These are phyloP conservation scores for Phlogophora meticulosa DNA, from an alignment of 2,888 invertebrate species.

Conservation along the genomic window DNA sequence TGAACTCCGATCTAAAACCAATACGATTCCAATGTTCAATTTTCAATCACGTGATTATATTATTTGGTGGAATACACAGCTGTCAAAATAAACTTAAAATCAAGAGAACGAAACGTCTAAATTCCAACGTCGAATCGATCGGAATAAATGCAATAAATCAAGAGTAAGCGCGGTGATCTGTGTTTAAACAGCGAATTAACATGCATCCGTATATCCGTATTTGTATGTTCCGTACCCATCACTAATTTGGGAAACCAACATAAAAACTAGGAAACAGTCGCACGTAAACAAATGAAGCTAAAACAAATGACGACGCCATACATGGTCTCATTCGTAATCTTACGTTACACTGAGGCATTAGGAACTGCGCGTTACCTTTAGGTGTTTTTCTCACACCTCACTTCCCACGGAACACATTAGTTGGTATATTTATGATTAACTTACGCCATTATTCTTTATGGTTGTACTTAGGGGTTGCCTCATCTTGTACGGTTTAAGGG, in stretches of 20 bases:
- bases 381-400: slow-evolving; percentile 70
- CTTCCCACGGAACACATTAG: slow-evolving; percentile 78
- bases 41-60: no score
- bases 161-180: no score
- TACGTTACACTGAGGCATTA: slow-evolving; percentile 41
- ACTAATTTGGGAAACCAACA: slow-evolving; percentile 25
- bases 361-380: slow-evolving; percentile 43
- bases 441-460: slow-evolving; percentile 74
- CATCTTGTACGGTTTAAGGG: slow-evolving; percentile 54
- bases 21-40: no score
- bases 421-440: slow-evolving; percentile 73
- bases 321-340: slow-evolving; percentile 27
- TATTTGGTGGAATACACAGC: no score
- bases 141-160: no score
- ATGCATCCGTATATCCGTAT: slow-evolving; percentile 7
- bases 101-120: no score
- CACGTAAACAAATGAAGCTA: slow-evolving; percentile 27
- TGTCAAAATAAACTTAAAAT: no score
- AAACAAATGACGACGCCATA: slow-evolving; percentile 15
- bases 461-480: slow-evolving; percentile 71
- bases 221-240: background rate
- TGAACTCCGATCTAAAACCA: no score
- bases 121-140: no score
- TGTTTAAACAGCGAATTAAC: slow-evolving; percentile 1
- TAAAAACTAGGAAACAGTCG: slow-evolving; percentile 42